Evolutionary conservation across 2,888 invertebrate genomes (phyloP), one percentile per base, ranked within the genome.

Genomic region (Octodonta nipae): DNA sequence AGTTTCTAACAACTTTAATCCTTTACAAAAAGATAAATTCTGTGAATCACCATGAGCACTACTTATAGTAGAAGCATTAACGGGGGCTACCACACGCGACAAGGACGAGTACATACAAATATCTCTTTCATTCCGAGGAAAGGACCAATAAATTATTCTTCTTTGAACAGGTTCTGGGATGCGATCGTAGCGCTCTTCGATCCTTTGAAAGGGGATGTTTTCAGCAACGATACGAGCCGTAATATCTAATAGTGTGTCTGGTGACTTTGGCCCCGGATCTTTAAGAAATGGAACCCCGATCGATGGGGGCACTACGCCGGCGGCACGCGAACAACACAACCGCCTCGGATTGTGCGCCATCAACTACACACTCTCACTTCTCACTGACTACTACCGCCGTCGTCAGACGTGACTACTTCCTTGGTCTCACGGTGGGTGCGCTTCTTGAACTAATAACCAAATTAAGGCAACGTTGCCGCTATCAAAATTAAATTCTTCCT

Each of bases 51-150:
- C 20, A 50, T 54, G 49, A 42, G 60, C 46, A 35, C 36, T 24
- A 38, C 15, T 12, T 36, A 34, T 10, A 8, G 11, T 14, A 34
- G 44, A 22, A 38, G 20, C 13, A 36, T 32, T 10, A 8, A 13
- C 22, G 34, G 44, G 41, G 16, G 50, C 61, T 47, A 67, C 61
- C 58, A 67, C 66, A 50, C 64, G 66, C 52, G 73, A 68, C 64
- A 83, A 70, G 48, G 83, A 83, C 50, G 83, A 84, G 67, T 87
- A 87, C 83, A 86, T 85, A 65, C 82, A 81, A 61, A 87, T 85
- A 66, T 85, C 85, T 56, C 79, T 70, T 64, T 86, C 86, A 59
- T 85, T 80, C 54, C 85, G 67, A 47, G 86, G 87, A 66, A 86
- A 86, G 44, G 85, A 84, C 83, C 85, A 86, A 68, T 75, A 86